Percentiles rank a stretch among this genome's conserved stretches.
These are phyloP conservation scores for Cancer borealis DNA, from an alignment of 2,888 invertebrate species.

Conservation along the genomic window DNA sequence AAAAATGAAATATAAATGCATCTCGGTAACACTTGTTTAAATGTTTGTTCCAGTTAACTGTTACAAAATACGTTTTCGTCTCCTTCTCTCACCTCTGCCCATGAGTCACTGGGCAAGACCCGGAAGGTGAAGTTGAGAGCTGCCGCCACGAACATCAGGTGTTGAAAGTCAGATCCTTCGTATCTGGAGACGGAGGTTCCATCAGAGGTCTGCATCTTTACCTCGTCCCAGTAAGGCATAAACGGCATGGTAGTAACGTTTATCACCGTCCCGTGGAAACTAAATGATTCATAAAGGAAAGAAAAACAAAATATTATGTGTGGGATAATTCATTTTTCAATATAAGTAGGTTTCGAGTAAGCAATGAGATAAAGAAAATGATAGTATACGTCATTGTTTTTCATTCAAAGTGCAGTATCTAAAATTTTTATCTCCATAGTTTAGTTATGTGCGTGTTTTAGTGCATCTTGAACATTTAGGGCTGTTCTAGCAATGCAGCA, in stretches of 20 bases:
- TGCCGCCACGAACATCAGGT: background rate
- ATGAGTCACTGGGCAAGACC: background rate
- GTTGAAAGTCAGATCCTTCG: slow-evolving; percentile 28
- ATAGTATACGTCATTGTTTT: too few species aligned
- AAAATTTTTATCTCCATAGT: too few species aligned
- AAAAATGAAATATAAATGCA: background rate
- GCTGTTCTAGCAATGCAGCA: too few species aligned
- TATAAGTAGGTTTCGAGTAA: background rate
- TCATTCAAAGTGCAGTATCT: too few species aligned
- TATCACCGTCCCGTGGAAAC: slow-evolving; percentile 44
- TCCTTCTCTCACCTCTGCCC: slow-evolving; percentile 34
- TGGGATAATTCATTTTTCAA: background rate
- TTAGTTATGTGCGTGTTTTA: too few species aligned
- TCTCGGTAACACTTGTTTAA: too few species aligned
- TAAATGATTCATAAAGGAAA: background rate
- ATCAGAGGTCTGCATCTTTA: background rate
- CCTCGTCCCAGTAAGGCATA: slow-evolving; percentile 37
- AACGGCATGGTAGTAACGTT: slow-evolving; percentile 50
- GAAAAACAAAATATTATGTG: background rate
- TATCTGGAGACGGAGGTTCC: background rate
- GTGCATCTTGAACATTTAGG: too few species aligned
- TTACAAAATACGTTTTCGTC: background rate
- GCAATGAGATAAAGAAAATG: background rate
- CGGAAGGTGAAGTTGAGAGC: slow-evolving; percentile 46
- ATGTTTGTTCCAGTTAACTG: background rate